Evolutionary conservation across 2,888 invertebrate genomes (phyloP), one percentile per base, ranked within the genome.

Genomic region (Andrena fulva): DNA sequence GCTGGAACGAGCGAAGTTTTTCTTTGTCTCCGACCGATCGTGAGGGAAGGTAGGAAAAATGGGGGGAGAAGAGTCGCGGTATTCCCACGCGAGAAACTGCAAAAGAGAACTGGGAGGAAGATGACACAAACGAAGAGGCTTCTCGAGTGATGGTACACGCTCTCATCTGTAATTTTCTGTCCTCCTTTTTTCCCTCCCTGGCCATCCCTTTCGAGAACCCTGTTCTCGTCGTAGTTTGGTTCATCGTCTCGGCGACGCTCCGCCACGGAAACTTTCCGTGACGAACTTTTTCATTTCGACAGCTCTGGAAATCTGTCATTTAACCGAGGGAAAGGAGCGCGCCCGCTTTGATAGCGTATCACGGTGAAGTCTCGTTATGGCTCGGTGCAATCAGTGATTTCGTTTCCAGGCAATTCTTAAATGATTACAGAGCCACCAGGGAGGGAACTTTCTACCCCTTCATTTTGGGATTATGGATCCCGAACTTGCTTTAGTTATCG

Each of bases 81-180:
- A 75, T 76, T 50, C 20, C 67, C 54, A 63, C 52, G 64, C 7
- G 50, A 77, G 50, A 66, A 71, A 71, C 64, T 29, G 52, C 42
- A n/a, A 60, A 42, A 35, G 59, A 48, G 50, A 70, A 59, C 50
- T 42, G 56, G 77, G 42, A 80, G 50, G 31, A 52, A 62, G 42
- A 60, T 80, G 70, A 78, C 78, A 70, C 31, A 77, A 80, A 81
- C 69, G 66, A 63, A 82, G 70, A 66, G 62, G 20, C 33, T 56
- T 77, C 83, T 84, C 81, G 82, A 78, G 83, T 77, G 80, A 85
- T 87, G 85, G 87, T 80, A 82, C 78, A 80, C 83, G 70, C 84
- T 89, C 87, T 89, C 87, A 85, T 90, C 90, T 91, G 89, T 91
- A 91, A 92, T 92, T 91, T 91, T 89, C 88, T 82, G 81, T 77